Percentiles rank a stretch among this genome's conserved stretches.
phyloP scores from a whole-genome alignment of 2,113 vertebrate genomes.

The Phalacrocorax pelagicus region DNA sequence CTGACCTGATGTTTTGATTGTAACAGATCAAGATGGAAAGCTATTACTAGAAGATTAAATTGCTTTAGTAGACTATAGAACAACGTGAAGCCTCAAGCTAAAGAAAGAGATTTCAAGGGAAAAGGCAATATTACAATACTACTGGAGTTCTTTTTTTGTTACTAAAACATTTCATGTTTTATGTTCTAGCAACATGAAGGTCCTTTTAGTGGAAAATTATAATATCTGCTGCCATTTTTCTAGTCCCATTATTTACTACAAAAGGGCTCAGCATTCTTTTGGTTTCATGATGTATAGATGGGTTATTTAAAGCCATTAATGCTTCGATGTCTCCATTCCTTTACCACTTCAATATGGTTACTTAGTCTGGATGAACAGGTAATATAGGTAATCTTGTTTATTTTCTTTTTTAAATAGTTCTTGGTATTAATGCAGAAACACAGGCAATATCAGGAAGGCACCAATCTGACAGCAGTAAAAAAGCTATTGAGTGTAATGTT shows the following conservation, averaged over 20 bases:
- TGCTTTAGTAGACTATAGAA: not conserved
- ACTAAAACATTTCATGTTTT: not conserved
- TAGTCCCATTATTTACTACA: not conserved
- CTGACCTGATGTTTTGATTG: not conserved
- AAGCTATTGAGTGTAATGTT: not conserved
- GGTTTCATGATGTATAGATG: not conserved
- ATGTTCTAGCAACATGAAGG: not conserved
- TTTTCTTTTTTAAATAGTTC: not conserved
- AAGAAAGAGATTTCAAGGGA: not conserved
- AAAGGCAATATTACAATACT: not conserved
- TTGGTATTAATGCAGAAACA: not conserved
- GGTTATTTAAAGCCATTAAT: not conserved
- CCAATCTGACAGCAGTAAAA: not conserved
- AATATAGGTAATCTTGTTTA: not conserved
- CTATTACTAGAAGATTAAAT: not conserved
- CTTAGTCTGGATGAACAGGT: not conserved
- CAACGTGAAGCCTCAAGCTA: not conserved
- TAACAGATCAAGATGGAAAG: not conserved
- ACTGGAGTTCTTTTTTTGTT: not conserved
- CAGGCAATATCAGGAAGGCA: not conserved
- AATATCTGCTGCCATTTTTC: not conserved
- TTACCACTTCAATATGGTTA: not conserved
- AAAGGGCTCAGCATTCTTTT: not conserved
- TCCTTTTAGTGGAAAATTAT: not conserved
- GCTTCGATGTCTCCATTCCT: not conserved